Evolutionary conservation across 2,797 vertebrate genomes (phyloP), one percentile per base, ranked within the genome.

Genomic region (Discoglossus pictus): DNA sequence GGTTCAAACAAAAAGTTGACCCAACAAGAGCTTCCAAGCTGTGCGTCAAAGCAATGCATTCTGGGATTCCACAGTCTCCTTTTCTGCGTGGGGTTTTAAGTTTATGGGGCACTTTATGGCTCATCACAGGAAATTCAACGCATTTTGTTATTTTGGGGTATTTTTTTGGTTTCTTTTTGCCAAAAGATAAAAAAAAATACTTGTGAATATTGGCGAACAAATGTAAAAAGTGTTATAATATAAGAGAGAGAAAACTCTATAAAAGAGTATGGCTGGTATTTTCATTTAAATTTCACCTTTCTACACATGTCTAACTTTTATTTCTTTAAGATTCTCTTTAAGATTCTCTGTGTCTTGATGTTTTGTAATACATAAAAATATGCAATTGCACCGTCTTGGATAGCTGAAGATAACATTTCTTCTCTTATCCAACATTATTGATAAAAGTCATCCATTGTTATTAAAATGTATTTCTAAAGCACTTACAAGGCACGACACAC

Each of bases 191-290:
- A 65, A 70, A 25, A 43, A 63, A 58, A 43, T 71, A 71, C 68
- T 71, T 71, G 68, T 71, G 68, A 71, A 71, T 71, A 71, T 71
- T 64, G 68, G 68, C 68, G n/a, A 71, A 64, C 51, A 71, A 71
- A 71, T 71, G 60, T 71, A 71, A 64, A 64, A 71, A 71, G 68
- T 71, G 68, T 71, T 71, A 71, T 71, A 71, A 71, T 71, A 71
- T 71, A 71, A 71, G 60, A 71, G 52, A 71, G 51, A 61, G 39
- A 64, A 68, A 71, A 71, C 60, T 64, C 52, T 71, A 64, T 50
- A 4, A 8, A 25, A 24, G 52, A 9, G 16, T 17, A 3, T 42
- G 50, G 39, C 43, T 71, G 44, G 15, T 56, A 50, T 47, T 71
- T 70, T 6, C 53, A 24, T 54, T 13, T 4, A 16, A 44, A 42